phyloP scores from a whole-genome alignment of 2,797 vertebrate genomes.

The Onychomys leucogaster region DNA sequence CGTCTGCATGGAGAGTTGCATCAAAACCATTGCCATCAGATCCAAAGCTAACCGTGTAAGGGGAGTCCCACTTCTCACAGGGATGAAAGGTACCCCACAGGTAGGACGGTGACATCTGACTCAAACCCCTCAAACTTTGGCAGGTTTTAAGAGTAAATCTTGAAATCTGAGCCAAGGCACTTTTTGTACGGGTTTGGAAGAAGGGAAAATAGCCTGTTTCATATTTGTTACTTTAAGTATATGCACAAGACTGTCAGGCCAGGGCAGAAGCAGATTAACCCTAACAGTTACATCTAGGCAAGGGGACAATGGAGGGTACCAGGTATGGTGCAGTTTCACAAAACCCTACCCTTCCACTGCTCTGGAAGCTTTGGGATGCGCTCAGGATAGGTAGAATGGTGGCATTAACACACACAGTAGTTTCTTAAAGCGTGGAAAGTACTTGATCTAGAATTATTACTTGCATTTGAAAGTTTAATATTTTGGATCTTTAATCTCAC shows the following conservation, averaged over 20 bases:
- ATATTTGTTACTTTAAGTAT: conserved; percentile 72
- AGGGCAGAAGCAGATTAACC: conserved; percentile 76
- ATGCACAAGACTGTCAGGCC: conserved; percentile 65
- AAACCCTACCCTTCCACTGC: conserved; percentile 62
- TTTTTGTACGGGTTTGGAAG: not conserved
- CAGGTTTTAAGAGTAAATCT: conserved; percentile 65
- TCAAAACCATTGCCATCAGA: conserved; percentile 84
- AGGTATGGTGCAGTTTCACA: conserved; percentile 78
- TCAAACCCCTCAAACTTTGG: conserved; percentile 81
- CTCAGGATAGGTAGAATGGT: conserved; percentile 66
- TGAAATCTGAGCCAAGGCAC: conserved; percentile 79
- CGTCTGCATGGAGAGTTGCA: conserved; percentile 81
- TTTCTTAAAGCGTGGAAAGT: conserved; percentile 56
- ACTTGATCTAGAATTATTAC: conserved; percentile 50
- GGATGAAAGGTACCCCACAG: conserved; percentile 85
- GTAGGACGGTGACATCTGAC: conserved; percentile 78
- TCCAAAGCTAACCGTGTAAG: conserved; percentile 84
- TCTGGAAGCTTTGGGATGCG: conserved; percentile 72
- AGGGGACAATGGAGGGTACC: conserved; percentile 68
- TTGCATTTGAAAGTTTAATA: conserved; percentile 57
- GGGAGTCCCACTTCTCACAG: conserved; percentile 75
- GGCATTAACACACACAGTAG: conserved; percentile 43
- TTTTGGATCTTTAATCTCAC: conserved; percentile 33
- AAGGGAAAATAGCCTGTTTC: conserved; percentile 63
- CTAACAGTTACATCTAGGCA: conserved; percentile 66